Base-by-base conservation (phyloP, 1,140 invertebrate species). In the Zaprionus tsacasi region DNA sequence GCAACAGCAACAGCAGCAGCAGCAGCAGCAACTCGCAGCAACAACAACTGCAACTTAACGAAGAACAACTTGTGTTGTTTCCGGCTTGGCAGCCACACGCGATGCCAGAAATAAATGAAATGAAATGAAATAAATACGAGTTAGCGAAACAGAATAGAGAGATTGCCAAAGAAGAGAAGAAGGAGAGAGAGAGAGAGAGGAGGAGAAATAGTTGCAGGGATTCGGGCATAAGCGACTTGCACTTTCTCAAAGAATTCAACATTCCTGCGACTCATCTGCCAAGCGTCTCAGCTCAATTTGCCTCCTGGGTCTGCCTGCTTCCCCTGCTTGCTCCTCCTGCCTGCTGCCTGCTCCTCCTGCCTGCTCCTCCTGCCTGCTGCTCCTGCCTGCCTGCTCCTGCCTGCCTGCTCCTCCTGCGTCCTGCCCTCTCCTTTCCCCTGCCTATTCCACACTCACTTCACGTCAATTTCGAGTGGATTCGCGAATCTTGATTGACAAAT, bases 401-500 rank as follows among this genome's bases (percentile, higher is more conserved):
- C n/a, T n/a, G n/a, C n/a, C n/a, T 21, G 2, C 21, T 21, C 1
- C 21, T 21, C 21, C 21, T 45, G 27, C 7, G n/a, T 2, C 7
- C 3, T n/a, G 6, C n/a, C 6, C 40, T 6, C 3, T 3, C 27
- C 3, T 30, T 3, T 21, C 27, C 4, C 27, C 27, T 30, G 4
- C 27, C 3, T 30, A 8, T 43, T 15, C 40, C 40, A n/a, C 40
- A 15, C n/a, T 45, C 40, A 45, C 40, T 45, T 45, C 40, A 45
- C 40, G 15, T 45, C 40, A 45, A 65, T 17, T 35, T 33, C 27
- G 6, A 55, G 27, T 21, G 12, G 43, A 63, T 17, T 12, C 33
- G 60, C 56, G 66, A 25, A 27, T 65, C 61, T 58, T 82, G 64
- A 78, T 83, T 87, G 82, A 87, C 83, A 87, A 87, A 87, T 88